These are phyloP conservation scores for Leucophenga montana DNA, from an alignment of 2,888 invertebrate genomes.

Conservation along the genomic window DNA sequence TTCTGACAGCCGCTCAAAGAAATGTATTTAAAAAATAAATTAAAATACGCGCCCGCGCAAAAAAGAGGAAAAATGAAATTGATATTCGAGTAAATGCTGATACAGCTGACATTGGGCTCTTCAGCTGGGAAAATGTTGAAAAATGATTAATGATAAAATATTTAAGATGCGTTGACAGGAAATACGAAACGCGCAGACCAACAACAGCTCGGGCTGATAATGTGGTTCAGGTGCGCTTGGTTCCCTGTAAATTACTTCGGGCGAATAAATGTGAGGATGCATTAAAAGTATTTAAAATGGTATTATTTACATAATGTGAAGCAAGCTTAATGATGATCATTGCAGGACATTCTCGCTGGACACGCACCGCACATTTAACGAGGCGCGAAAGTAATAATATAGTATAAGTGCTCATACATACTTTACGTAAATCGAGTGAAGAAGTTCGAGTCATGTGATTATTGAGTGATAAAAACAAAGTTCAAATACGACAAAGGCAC, in stretches of 20 bases:
- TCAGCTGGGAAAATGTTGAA: background rate
- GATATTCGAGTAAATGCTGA: background rate
- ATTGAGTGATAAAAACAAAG: constrained; percentile 15
- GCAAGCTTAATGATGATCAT: no score
- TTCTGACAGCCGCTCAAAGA: background rate
- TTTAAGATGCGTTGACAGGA: constrained; percentile 5
- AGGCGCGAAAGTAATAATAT: background rate
- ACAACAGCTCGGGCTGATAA: no score
- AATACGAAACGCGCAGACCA: background rate
- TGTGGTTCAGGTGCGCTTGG: no score
- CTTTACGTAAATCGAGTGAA: background rate
- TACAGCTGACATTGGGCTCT: no score
- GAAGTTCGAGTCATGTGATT: background rate
- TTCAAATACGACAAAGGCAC: background rate
- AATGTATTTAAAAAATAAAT: background rate
- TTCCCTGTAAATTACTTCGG: no score
- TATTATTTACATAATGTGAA: no score
- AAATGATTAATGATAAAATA: constrained; percentile 17
- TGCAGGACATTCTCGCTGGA: no score
- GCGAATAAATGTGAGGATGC: background rate
- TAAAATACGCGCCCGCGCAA: background rate
- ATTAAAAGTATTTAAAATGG: background rate
- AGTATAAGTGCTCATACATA: no score
- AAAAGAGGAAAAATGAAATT: background rate
- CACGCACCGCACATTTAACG: background rate